Evolutionary conservation across 2,113 vertebrate species (phyloP).

Genomic region (Plectropomus leopardus): DNA sequence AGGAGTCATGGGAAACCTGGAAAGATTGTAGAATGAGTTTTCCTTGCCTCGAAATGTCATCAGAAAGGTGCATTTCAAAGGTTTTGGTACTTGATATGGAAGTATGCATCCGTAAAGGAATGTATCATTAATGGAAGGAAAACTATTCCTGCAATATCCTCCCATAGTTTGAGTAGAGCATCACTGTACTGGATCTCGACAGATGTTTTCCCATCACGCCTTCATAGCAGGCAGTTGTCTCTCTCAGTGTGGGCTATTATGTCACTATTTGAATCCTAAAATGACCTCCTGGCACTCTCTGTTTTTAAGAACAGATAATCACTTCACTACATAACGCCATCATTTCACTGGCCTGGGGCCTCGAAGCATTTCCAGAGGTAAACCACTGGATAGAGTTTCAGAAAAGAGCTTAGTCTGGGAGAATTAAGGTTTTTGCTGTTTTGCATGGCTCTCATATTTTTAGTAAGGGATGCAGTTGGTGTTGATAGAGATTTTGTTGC

Average conservation of each 20-base stretch:
- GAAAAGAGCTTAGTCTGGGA: constrained; percentile 25
- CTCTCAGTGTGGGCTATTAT: constrained; percentile 16
- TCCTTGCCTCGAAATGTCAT: background rate
- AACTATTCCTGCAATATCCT: no score
- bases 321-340: constrained; percentile 9
- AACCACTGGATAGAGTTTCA: constrained; percentile 6
- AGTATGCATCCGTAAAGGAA: background rate
- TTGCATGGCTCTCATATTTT: background rate
- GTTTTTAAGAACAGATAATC: constrained; percentile 28
- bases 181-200: background rate
- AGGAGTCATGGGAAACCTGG: constrained; percentile 8
- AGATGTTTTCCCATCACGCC: background rate
- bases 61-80: background rate
- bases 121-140: background rate
- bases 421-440: constrained; percentile 3
- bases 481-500: constrained; percentile 1
- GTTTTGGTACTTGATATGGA: background rate
- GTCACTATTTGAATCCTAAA: constrained; percentile 14
- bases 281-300: constrained; percentile 1
- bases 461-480: background rate
- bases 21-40: background rate
- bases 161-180: background rate
- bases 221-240: background rate
- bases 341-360: background rate
- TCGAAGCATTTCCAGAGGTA: background rate